These are phyloP conservation scores for Propsilocerus akamusi DNA, from an alignment of 1,140 invertebrate species.

Conservation along the genomic window DNA sequence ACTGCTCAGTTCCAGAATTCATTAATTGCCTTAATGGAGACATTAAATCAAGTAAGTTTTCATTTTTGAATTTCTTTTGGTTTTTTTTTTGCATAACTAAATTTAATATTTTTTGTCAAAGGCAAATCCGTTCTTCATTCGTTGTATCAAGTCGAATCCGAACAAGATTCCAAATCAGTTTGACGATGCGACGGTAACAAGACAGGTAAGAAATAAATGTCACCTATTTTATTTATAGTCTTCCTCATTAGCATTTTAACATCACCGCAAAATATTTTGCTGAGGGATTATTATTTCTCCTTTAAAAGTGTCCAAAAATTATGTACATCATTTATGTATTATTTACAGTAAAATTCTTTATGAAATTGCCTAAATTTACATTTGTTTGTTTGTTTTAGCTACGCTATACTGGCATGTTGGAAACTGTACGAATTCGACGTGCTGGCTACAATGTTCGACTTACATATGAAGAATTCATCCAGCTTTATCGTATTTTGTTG, in stretches of 20 bases:
- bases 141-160: constrained; percentile 91
- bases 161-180: constrained; percentile 83
- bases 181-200: constrained; percentile 85
- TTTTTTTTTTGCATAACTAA: background rate
- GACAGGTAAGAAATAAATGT: constrained; percentile 31
- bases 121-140: constrained; percentile 91
- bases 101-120: background rate
- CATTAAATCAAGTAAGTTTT: constrained; percentile 47
- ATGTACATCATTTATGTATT: background rate
- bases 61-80: background rate
- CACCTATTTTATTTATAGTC: background rate
- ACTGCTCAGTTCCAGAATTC: constrained; percentile 89
- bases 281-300: no score
- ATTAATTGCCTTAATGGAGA: constrained; percentile 79
- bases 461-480: constrained; percentile 87
- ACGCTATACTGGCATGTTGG: constrained; percentile 89
- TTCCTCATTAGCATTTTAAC: no score
- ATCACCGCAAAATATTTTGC: no score
- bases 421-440: constrained; percentile 86
- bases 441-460: constrained; percentile 89
- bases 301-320: no score
- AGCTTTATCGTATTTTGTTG: constrained; percentile 74
- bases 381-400: constrained; percentile 24
- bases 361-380: background rate
- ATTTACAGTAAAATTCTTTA: background rate